phyloP scores from a whole-genome alignment of 2,797 vertebrate species.

The Ptychobarbus kaznakovi region DNA sequence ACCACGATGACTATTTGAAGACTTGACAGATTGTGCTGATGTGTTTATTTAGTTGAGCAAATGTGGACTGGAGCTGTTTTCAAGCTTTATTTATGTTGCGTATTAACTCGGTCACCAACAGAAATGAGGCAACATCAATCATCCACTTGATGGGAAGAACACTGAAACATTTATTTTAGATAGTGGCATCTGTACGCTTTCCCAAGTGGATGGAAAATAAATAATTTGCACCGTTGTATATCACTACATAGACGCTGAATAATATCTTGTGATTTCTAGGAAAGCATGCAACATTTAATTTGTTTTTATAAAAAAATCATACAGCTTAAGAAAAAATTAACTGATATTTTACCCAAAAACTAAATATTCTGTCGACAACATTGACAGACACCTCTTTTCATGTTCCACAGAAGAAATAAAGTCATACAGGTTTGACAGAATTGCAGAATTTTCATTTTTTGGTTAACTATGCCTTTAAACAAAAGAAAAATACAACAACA shows the following conservation, averaged over 20 bases:
- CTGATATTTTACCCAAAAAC: not conserved
- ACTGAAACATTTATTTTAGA: conserved; percentile 45
- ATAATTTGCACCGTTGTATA: not conserved
- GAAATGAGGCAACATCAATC: conserved; percentile 60
- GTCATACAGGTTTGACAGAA: not conserved
- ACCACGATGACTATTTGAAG: conserved; percentile 67
- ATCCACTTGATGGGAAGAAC: conserved; percentile 54
- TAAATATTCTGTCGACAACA: not conserved
- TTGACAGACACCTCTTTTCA: not conserved
- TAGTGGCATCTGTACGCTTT: not conserved
- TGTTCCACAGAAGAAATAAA: not conserved
- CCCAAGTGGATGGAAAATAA: not conserved
- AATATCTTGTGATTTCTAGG: not conserved
- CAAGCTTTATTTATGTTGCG: conserved; percentile 67
- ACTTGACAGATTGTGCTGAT: conserved; percentile 71
- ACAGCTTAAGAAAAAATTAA: not conserved
- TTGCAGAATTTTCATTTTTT: not conserved
- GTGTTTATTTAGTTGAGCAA: conserved; percentile 68
- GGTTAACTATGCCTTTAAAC: not conserved
- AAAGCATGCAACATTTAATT: not conserved
- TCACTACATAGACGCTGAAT: not conserved
- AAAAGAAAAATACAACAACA: not conserved
- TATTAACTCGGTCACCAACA: conserved; percentile 65
- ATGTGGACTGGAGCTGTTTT: conserved; percentile 64
- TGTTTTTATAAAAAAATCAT: not conserved